A percentile compares a stretch with the other conserved stretches of the same genome.
Evolutionary conservation across 2,113 vertebrate species (phyloP).

Genomic region (Rattus norvegicus): DNA sequence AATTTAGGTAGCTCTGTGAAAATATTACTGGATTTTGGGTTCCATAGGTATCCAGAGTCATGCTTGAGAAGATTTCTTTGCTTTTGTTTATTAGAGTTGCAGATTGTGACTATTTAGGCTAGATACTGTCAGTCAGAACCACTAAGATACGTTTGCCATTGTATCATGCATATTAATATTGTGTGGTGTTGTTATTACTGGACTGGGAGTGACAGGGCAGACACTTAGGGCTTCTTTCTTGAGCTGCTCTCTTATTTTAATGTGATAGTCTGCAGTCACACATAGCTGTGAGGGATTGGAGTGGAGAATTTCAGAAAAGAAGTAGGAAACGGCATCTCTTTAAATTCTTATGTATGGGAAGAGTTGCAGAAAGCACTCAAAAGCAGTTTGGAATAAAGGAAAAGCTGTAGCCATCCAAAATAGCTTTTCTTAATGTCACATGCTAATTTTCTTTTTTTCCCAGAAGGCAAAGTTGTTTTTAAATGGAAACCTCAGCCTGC

Average conservation of each 20-base stretch:
- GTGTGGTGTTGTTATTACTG: background rate
- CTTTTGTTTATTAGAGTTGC: background rate
- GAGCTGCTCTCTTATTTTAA: background rate
- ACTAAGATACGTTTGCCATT: background rate
- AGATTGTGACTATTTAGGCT: background rate
- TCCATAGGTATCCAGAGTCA: background rate
- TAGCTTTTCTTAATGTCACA: slow-evolving; percentile 47
- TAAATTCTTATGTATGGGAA: background rate
- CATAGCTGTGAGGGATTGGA: background rate
- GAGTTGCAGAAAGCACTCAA: background rate
- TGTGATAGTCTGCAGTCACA: background rate
- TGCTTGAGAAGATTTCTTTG: background rate
- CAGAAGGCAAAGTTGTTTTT: slow-evolving; percentile 1
- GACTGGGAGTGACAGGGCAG: background rate
- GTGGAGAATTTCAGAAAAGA: background rate
- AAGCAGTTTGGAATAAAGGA: background rate
- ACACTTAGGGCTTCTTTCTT: background rate
- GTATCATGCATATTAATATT: background rate
- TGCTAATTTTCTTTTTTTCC: slow-evolving; percentile 28
- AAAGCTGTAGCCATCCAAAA: background rate
- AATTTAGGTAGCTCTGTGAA: background rate
- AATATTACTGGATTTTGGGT: background rate
- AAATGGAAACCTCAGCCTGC: slow-evolving; percentile 24
- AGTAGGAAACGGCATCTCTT: background rate
- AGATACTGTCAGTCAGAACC: background rate